A percentile compares a stretch with the other conserved stretches of the same genome.
phyloP scores from a whole-genome alignment of 2,113 vertebrate species.

The Myotis yumanensis region DNA sequence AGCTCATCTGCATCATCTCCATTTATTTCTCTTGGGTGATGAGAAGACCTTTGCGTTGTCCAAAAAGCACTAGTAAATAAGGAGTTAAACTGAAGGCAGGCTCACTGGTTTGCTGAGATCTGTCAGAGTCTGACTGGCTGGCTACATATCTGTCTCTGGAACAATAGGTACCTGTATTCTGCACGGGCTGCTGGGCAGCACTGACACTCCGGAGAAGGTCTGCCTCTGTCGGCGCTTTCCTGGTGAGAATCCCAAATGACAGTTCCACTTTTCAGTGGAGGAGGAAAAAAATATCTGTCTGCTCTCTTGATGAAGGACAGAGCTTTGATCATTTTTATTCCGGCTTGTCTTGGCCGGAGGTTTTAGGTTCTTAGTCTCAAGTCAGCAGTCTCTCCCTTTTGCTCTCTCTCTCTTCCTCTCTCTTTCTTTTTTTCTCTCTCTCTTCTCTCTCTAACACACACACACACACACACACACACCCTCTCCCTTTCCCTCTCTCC shows the following conservation, averaged over 20 bases:
- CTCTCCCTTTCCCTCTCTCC: neutral
- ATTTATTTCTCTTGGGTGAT: conserved; percentile 60
- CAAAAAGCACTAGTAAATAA: conserved; percentile 84
- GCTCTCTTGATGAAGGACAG: conserved; percentile 83
- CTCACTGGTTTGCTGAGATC: conserved; percentile 89
- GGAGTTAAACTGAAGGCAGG: conserved; percentile 88
- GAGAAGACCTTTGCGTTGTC: conserved; percentile 69
- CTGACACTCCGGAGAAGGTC: conserved; percentile 84
- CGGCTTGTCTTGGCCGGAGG: conserved; percentile 85
- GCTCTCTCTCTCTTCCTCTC: conserved; percentile 26
- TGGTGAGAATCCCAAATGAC: conserved; percentile 86
- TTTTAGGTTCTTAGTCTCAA: conserved; percentile 83
- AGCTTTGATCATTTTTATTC: conserved; percentile 87
- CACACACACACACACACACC: neutral
- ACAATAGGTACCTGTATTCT: conserved; percentile 92
- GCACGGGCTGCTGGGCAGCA: conserved; percentile 86
- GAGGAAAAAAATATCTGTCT: conserved; percentile 73
- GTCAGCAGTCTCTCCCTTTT: conserved; percentile 74
- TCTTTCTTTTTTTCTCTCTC: neutral
- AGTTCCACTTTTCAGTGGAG: conserved; percentile 79
- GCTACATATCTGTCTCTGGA: conserved; percentile 89
- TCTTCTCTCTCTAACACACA: neutral
- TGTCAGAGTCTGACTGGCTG: conserved; percentile 89
- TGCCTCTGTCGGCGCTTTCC: conserved; percentile 82
- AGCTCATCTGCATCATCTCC: conserved; percentile 46